Base-by-base conservation (phyloP, 2,888 invertebrate genomes). In the Trilocha varians region DNA sequence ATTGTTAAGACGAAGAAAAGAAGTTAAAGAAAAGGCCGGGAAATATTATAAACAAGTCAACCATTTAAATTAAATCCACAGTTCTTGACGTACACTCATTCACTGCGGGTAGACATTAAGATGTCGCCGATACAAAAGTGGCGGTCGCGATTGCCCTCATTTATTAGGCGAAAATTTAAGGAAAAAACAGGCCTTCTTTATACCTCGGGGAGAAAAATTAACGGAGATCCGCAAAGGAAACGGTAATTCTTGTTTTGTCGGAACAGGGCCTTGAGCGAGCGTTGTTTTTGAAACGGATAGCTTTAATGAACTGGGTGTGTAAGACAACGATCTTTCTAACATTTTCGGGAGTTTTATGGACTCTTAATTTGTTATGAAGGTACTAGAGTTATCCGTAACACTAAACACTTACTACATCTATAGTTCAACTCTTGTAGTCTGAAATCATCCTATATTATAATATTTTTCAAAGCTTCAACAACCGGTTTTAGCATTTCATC, bases 151-250 rank as follows among this genome's bases (percentile, higher is more conserved):
- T 43, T 40, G 36, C 40, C 37, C 37, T 38, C 43, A 40, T 43
- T 43, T 43, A 43, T 43, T 43, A 36, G 40, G 11, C 34, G 40
- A 40, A 36, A 40, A 38, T 43, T 40, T 43, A 16, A 36, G 17
- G 36, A 34, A 45, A 46, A 46, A 46, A 43, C 43, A 43, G 39
- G 40, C 39, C 43, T 41, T 36, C 36, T 40, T 43, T 40, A 44
- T 46, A 41, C 43, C 34, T 40, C 35, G 15, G 32, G 33, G 40
- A 43, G 42, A 34, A 39, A 43, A 46, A 43, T 46, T 43, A 46
- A 37, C 43, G 39, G 36, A 33, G 36, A 40, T 39, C 41, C 41
- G 35, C 36, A 41, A 34, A 43, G 34, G 36, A 25, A 46, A 40
- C 40, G 34, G 40, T 41, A 38, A 40, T 40, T 42, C 36, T 36